Conservation (phyloP, 2,797 vertebrate species). For the Pogoniulus pusillus region DNA sequence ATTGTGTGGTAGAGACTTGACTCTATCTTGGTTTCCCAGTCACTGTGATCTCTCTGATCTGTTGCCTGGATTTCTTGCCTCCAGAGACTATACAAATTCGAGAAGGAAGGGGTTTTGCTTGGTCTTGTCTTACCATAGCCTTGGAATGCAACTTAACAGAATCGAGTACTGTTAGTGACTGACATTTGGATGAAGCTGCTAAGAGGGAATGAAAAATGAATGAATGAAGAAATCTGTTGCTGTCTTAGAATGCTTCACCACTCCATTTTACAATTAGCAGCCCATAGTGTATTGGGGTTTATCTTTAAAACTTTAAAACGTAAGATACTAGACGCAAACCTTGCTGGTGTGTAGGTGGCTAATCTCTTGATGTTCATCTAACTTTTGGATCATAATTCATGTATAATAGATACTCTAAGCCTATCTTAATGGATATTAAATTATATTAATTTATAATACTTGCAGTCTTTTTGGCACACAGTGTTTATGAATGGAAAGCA, state of each 20-base stretch:
- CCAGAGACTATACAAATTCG: not conserved
- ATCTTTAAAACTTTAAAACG: not conserved
- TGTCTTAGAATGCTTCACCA: not conserved
- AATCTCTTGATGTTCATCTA: not conserved
- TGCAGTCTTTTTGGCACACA: not conserved
- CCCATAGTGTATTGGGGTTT: not conserved
- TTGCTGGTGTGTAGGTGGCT: not conserved
- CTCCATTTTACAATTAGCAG: not conserved
- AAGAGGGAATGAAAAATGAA: not conserved
- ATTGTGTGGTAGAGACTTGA: not conserved
- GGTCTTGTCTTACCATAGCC: not conserved
- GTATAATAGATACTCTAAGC: not conserved
- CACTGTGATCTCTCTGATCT: not conserved
- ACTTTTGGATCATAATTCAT: not conserved
- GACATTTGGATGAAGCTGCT: not conserved
- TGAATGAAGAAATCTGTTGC: not conserved
- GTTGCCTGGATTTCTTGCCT: not conserved
- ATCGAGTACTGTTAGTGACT: not conserved
- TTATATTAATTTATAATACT: not conserved
- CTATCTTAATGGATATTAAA: not conserved
- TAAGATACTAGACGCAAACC: not conserved
- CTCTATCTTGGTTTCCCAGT: not conserved
- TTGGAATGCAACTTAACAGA: not conserved
- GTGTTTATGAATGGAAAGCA: not conserved
- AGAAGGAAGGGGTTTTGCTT: not conserved